Conservation (phyloP, 2,797 vertebrate genomes). For the Acanthurus leucopareius region DNA sequence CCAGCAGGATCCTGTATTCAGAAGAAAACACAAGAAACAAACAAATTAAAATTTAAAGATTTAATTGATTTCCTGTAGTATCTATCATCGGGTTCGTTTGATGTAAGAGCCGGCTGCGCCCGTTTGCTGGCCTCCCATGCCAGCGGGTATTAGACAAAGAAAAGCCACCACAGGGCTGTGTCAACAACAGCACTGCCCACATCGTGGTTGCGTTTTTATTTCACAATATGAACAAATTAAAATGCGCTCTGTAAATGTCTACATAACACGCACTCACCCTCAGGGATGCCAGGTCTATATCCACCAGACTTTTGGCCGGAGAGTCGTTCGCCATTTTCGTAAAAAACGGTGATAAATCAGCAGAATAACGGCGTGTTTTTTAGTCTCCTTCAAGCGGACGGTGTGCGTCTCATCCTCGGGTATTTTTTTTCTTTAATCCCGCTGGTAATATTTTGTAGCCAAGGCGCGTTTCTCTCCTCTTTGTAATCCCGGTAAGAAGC, state of each 20-base stretch:
- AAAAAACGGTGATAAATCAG: conserved; percentile 53
- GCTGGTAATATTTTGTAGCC: conserved; percentile 29
- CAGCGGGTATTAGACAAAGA: conserved; percentile 89
- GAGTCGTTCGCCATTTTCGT: conserved; percentile 98
- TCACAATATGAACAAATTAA: rapidly evolving
- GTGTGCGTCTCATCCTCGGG: conserved; percentile 81
- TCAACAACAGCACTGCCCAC: conserved; percentile 43
- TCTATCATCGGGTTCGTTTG: conserved; percentile 48
- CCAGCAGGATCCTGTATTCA: conserved; percentile 93
- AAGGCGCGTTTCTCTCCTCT: conserved; percentile 56
- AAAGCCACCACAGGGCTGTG: conserved; percentile 57
- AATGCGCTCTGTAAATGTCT: neutral
- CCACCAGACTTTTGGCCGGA: conserved; percentile 97
- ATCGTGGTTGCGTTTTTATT: neutral
- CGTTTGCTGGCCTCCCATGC: conserved; percentile 78
- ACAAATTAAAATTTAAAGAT: neutral
- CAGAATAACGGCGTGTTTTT: conserved; percentile 34
- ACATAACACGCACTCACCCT: conserved; percentile 86
- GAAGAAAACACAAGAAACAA: conserved; percentile 12
- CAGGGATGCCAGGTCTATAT: conserved; percentile 96
- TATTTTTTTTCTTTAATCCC: conserved; percentile 48
- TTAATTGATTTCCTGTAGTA: conserved; percentile 25
- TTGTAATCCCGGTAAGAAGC: conserved; percentile 58
- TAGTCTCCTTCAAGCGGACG: conserved; percentile 68
- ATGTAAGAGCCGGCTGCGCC: conserved; percentile 81